Conservation (phyloP, 2,888 invertebrate species). For the Papilio demoleus region DNA sequence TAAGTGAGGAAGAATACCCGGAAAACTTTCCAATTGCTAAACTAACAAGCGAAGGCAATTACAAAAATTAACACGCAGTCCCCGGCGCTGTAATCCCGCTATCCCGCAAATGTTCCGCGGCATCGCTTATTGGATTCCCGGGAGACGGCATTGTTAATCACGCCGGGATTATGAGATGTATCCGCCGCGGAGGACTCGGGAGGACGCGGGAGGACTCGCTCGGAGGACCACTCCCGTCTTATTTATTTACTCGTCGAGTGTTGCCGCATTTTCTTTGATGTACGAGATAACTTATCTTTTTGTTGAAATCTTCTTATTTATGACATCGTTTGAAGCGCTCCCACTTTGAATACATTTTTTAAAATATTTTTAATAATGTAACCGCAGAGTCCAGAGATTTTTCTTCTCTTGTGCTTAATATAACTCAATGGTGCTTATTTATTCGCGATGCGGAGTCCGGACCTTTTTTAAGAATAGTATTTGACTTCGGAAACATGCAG, state of each 20-base stretch:
- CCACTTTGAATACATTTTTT: slow-evolving; percentile 14
- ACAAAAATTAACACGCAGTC: slow-evolving; percentile 68
- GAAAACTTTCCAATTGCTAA: slow-evolving; percentile 42
- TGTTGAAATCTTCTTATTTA: slow-evolving; percentile 30
- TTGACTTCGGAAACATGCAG: background rate
- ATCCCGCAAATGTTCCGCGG: slow-evolving; percentile 61
- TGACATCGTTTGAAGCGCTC: slow-evolving; percentile 16
- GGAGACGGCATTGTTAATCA: slow-evolving; percentile 59
- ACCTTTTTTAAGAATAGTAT: background rate
- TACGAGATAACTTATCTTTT: slow-evolving; percentile 32
- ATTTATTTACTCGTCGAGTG: slow-evolving; percentile 26
- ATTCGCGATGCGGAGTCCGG: background rate
- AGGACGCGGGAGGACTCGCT: no score
- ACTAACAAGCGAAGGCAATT: slow-evolving; percentile 58
- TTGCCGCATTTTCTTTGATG: slow-evolving; percentile 27
- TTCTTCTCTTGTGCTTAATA: slow-evolving; percentile 5
- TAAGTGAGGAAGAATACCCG: slow-evolving; percentile 18
- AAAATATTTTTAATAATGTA: slow-evolving; percentile 29
- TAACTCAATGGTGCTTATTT: background rate
- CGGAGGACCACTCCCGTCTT: slow-evolving; percentile 24
- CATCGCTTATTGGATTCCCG: slow-evolving; percentile 61
- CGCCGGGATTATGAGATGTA: slow-evolving; percentile 51
- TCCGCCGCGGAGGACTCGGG: background rate
- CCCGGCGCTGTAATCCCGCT: slow-evolving; percentile 40
- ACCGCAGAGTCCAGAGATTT: slow-evolving; percentile 2